phyloP scores from a whole-genome alignment of 2,888 invertebrate genomes.

The Epiblema foenella region DNA sequence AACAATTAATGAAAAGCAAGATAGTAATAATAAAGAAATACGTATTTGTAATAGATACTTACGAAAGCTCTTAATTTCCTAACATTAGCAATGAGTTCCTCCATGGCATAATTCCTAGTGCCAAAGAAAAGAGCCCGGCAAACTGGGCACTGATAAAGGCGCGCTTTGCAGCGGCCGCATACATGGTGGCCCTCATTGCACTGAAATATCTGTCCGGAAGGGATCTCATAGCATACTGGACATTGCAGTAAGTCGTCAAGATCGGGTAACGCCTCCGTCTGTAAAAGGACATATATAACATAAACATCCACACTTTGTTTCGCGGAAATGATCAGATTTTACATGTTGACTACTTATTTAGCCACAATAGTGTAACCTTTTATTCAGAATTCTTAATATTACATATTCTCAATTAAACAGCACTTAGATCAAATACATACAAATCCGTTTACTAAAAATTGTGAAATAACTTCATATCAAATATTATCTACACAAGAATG shows the following conservation, averaged over 20 bases:
- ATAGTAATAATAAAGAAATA: neutral
- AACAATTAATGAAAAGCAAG: neutral
- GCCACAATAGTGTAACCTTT: too few relatives aligned
- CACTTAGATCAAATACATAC: too few relatives aligned
- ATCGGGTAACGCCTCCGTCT: slow-evolving; percentile 74
- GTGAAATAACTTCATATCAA: too few relatives aligned
- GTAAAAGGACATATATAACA: slow-evolving; percentile 48
- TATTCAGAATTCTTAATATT: too few relatives aligned
- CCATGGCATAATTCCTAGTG: slow-evolving; percentile 84
- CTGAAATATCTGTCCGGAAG: slow-evolving; percentile 77
- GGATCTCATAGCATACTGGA: slow-evolving; percentile 84
- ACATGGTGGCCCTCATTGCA: slow-evolving; percentile 85
- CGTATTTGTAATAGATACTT: slow-evolving; percentile 55
- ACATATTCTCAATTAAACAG: too few relatives aligned
- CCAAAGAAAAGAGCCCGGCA: slow-evolving; percentile 81
- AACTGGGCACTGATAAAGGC: slow-evolving; percentile 79
- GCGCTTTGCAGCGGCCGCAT: slow-evolving; percentile 78
- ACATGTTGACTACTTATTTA: too few relatives aligned
- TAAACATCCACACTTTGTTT: neutral
- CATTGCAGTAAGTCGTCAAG: slow-evolving; percentile 84
- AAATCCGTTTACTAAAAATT: too few relatives aligned
- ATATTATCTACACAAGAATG: too few relatives aligned
- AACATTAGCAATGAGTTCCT: slow-evolving; percentile 81
- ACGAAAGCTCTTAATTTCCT: slow-evolving; percentile 75
- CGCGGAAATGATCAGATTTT: neutral